Conservation (phyloP, 2,888 invertebrate species). For the Alcis repandata region DNA sequence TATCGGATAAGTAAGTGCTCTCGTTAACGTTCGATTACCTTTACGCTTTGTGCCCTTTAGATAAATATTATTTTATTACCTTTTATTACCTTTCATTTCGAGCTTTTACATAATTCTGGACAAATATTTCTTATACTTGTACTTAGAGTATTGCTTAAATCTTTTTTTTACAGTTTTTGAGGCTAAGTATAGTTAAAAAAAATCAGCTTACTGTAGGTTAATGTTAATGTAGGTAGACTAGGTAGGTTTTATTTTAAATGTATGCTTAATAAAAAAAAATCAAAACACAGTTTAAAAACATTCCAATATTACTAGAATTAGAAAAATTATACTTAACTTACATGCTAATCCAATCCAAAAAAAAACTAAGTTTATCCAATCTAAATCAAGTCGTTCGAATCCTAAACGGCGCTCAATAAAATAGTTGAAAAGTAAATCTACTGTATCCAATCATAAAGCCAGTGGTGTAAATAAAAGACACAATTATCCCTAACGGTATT, state of each 20-base stretch:
- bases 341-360: background rate
- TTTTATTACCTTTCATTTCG: too few species aligned
- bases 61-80: too few species aligned
- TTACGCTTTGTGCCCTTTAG: background rate
- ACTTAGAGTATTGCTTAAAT: too few species aligned
- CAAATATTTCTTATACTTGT: too few species aligned
- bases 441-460: slow-evolving; percentile 59
- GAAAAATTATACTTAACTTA: too few species aligned
- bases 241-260: too few species aligned
- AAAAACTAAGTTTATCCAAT: background rate
- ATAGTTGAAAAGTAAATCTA: slow-evolving; percentile 33
- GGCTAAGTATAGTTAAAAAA: too few species aligned
- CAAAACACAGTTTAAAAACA: background rate
- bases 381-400: slow-evolving; percentile 23
- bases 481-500: slow-evolving; percentile 77
- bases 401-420: slow-evolving; percentile 23
- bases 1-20: background rate
- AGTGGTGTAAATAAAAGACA: slow-evolving; percentile 73
- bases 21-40: background rate
- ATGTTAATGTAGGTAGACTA: too few species aligned
- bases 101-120: too few species aligned
- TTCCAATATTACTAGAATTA: background rate
- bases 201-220: too few species aligned
- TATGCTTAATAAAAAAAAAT: background rate
- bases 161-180: too few species aligned